These are phyloP conservation scores for Cryptoleucopteryx plumbea DNA, from an alignment of 2,113 vertebrate genomes.

Conservation along the genomic window DNA sequence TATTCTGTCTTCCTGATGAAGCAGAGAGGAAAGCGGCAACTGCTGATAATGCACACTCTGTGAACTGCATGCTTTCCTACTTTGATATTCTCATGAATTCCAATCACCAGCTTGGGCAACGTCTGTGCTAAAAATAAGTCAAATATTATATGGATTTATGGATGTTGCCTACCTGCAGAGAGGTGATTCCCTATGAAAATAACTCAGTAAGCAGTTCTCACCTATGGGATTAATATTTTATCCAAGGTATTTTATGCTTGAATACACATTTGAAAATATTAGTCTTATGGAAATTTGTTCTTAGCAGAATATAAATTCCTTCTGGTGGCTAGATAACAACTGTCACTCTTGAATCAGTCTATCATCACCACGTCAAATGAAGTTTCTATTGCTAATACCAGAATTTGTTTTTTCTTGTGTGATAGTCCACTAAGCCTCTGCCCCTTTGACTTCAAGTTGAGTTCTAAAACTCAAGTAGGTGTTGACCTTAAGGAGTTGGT, in stretches of 20 bases:
- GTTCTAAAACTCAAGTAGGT: background rate
- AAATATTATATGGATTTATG: background rate
- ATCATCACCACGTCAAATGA: background rate
- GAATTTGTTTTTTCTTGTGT: background rate
- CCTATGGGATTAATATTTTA: slow-evolving; percentile 20
- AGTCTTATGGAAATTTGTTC: background rate
- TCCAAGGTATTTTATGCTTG: slow-evolving; percentile 20
- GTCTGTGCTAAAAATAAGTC: background rate
- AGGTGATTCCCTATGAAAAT: background rate
- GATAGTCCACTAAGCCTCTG: background rate
- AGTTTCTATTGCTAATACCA: background rate
- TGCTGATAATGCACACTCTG: background rate
- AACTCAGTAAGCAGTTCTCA: slow-evolving; percentile 9
- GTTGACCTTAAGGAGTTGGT: background rate
- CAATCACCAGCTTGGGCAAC: background rate
- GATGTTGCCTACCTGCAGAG: background rate
- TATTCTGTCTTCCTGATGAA: background rate
- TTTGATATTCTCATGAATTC: background rate
- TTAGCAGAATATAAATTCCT: background rate
- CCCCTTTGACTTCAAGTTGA: background rate
- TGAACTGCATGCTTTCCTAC: background rate
- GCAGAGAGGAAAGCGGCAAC: background rate
- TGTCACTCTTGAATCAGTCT: background rate
- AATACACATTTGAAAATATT: background rate
- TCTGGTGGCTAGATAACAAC: background rate